A percentile compares a stretch with the other conserved stretches of the same genome.
These are phyloP conservation scores for Camelus dromedarius DNA, from an alignment of 2,113 vertebrate genomes.

Conservation along the genomic window DNA sequence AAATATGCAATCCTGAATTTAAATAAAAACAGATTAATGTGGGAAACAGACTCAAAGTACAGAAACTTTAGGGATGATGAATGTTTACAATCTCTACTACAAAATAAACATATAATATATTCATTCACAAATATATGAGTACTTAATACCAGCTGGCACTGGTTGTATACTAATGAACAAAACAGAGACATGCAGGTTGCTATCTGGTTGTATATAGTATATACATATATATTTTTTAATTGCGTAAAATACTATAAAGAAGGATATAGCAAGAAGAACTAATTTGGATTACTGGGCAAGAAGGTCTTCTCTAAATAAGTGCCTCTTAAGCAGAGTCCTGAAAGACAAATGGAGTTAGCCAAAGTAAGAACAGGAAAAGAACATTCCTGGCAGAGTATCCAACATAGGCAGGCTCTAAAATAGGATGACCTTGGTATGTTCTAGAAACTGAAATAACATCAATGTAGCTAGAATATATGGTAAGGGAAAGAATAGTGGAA, in stretches of 20 bases:
- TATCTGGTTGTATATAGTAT: not conserved
- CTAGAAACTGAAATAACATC: not conserved
- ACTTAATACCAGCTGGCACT: not conserved
- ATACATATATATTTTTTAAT: not conserved
- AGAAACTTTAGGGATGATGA: not conserved
- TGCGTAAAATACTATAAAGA: not conserved
- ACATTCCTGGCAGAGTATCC: not conserved
- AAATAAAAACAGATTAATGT: slow-evolving; percentile 40
- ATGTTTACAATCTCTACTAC: not conserved
- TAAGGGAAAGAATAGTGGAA: not conserved
- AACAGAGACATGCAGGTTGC: not conserved
- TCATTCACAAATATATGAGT: not conserved
- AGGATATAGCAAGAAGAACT: not conserved
- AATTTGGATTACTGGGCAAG: not conserved
- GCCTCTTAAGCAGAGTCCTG: not conserved
- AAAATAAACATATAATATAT: not conserved
- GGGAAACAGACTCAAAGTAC: not conserved
- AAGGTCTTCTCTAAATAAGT: not conserved
- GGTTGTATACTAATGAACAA: not conserved
- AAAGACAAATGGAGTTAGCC: not conserved
- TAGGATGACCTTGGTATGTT: not conserved
- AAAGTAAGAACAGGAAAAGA: slow-evolving; percentile 7
- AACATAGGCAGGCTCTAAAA: not conserved
- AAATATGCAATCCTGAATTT: not conserved
- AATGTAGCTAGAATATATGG: not conserved